Percentiles rank a stretch among this genome's conserved stretches.
Conservation (phyloP, 1,140 invertebrate genomes). For the Meloidogyne hapla region DNA sequence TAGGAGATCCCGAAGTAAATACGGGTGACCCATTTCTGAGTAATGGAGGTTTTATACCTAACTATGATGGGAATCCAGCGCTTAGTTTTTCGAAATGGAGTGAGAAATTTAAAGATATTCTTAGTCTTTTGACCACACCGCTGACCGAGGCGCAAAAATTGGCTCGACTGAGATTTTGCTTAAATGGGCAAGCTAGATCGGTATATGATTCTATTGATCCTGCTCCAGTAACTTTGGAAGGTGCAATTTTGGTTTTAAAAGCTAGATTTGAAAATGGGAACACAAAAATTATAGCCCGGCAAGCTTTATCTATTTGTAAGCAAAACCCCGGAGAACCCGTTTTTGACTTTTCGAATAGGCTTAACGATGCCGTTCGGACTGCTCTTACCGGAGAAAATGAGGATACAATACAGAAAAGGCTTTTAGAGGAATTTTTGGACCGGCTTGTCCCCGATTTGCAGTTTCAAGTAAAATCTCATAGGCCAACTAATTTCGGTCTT, state of each 20-base stretch:
- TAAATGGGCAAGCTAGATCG: background rate
- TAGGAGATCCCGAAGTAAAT: background rate
- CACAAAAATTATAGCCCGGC: background rate
- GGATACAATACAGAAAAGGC: background rate
- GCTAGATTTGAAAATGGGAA: conserved; percentile 14
- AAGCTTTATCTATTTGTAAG: background rate
- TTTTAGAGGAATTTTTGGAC: background rate
- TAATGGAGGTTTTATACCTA: background rate
- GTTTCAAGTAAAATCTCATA: background rate
- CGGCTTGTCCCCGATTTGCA: background rate
- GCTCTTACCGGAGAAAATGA: background rate
- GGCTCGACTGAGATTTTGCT: background rate
- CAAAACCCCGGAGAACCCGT: background rate
- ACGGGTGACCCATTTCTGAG: conserved; percentile 7
- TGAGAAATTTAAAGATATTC: background rate
- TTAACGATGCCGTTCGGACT: conserved; percentile 8
- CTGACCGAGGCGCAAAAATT: conserved; percentile 1
- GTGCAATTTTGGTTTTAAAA: background rate
- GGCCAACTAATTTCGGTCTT: background rate
- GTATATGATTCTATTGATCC: background rate
- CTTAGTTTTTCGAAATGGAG: background rate
- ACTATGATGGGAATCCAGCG: background rate
- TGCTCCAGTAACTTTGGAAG: background rate
- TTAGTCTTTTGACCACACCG: background rate
- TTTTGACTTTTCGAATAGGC: conserved; percentile 5